Conservation (phyloP, 2,113 vertebrate genomes). For the Corapipo altera region DNA sequence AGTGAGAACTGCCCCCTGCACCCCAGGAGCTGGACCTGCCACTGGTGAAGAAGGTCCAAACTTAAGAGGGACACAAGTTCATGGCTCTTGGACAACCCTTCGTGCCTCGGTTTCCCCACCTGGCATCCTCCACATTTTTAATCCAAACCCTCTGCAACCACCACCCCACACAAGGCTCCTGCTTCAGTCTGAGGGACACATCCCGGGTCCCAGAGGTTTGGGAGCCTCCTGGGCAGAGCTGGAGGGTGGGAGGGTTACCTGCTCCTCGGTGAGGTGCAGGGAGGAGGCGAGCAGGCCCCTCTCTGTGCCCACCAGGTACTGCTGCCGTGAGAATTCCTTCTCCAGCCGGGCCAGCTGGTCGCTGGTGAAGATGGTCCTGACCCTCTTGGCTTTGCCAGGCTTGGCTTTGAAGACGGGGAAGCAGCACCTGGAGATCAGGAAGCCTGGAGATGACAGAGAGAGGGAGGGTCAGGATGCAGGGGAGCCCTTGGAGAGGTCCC, state of each 20-base stretch:
- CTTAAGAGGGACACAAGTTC: not conserved
- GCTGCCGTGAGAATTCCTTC: constrained; percentile 83
- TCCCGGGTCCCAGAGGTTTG: not conserved
- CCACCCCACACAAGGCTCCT: fast-evolving
- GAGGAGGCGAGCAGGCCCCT: constrained; percentile 80
- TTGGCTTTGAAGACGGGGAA: constrained; percentile 72
- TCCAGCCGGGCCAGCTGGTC: constrained; percentile 85
- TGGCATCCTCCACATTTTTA: not conserved
- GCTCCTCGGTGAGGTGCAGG: constrained; percentile 81
- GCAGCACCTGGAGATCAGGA: constrained; percentile 65
- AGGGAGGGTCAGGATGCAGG: not conserved
- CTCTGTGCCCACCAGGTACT: constrained; percentile 84
- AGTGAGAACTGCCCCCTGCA: not conserved
- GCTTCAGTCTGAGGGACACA: fast-evolving
- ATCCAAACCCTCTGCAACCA: fast-evolving
- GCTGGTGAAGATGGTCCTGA: constrained; percentile 84
- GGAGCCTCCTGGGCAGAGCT: not conserved
- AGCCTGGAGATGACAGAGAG: constrained; percentile 27
- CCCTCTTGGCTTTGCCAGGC: constrained; percentile 78
- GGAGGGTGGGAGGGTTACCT: constrained; percentile 53
- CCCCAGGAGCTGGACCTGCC: not conserved
- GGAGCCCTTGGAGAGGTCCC: not conserved
- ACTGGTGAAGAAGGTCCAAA: not conserved
- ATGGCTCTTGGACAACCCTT: not conserved
- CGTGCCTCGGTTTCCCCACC: not conserved